phyloP scores from a whole-genome alignment of 2,797 vertebrate genomes.

The Adrianichthys oophorus region DNA sequence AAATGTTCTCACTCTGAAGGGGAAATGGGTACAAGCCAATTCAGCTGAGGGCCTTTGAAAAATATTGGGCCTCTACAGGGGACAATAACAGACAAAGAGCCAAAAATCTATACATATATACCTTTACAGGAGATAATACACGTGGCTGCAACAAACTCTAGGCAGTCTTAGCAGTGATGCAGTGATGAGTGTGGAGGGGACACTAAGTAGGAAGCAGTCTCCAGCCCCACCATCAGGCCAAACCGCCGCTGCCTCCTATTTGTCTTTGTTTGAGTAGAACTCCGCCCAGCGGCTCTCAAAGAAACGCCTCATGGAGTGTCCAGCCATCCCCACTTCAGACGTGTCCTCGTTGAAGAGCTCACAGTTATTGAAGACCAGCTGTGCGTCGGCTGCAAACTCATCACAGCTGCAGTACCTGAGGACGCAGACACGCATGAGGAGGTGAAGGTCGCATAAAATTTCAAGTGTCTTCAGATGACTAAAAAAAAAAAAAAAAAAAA shows the following conservation, averaged over 20 bases:
- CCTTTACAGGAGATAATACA: constrained; percentile 74
- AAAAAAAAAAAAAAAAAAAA: no score
- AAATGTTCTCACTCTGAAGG: constrained; percentile 27
- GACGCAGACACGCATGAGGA: neutral
- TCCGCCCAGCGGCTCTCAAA: constrained; percentile 96
- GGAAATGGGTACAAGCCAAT: constrained; percentile 54
- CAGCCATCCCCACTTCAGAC: constrained; percentile 89
- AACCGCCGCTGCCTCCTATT: constrained; percentile 60
- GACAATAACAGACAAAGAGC: constrained; percentile 72
- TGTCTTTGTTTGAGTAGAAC: constrained; percentile 88
- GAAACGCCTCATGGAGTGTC: constrained; percentile 90
- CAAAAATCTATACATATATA: constrained; percentile 81
- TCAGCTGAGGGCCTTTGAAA: constrained; percentile 51
- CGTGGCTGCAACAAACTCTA: constrained; percentile 60
- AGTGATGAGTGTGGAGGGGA: constrained; percentile 50
- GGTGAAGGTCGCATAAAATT: no score
- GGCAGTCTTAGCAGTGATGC: constrained; percentile 71
- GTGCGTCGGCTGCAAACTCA: constrained; percentile 90
- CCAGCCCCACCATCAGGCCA: constrained; percentile 44
- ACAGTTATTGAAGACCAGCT: constrained; percentile 93
- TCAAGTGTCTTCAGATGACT: no score
- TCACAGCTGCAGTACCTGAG: constrained; percentile 89
- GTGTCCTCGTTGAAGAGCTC: constrained; percentile 95
- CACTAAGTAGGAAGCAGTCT: constrained; percentile 60
- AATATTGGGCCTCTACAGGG: constrained; percentile 56